These are phyloP conservation scores for Hydraecia micacea DNA, from an alignment of 2,888 invertebrate species.

Conservation along the genomic window DNA sequence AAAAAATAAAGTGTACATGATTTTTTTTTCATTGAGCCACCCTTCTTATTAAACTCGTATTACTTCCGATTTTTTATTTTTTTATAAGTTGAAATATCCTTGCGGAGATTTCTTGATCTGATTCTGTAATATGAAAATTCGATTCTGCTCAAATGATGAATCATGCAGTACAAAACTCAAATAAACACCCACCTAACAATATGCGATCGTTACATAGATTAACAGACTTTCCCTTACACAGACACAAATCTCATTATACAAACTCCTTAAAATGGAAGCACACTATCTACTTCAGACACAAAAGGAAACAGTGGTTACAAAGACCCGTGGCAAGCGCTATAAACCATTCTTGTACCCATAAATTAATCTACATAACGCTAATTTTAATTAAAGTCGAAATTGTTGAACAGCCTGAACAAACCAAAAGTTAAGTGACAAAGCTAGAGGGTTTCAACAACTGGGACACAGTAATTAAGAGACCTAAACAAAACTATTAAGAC, in stretches of 20 bases:
- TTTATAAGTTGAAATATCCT: not conserved
- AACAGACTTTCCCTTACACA: constrained; percentile 9
- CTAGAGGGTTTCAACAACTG: constrained; percentile 55
- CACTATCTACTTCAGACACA: constrained; percentile 9
- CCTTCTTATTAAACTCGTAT: not conserved
- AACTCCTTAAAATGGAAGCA: not conserved
- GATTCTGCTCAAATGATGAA: not conserved
- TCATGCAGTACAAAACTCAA: not conserved
- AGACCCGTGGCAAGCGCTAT: not conserved
- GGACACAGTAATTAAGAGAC: constrained; percentile 66
- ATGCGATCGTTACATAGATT: not conserved
- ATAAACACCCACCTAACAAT: not conserved
- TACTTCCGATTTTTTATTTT: not conserved
- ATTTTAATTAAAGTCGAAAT: constrained; percentile 53
- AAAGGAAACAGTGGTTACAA: constrained; percentile 25
- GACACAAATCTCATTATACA: constrained; percentile 32
- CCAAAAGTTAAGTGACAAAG: constrained; percentile 53
- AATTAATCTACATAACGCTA: constrained; percentile 45
- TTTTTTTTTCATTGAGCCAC: not conserved
- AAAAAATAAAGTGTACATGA: not conserved
- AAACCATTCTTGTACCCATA: constrained; percentile 31
- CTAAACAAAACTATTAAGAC: constrained; percentile 68
- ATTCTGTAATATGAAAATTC: not conserved
- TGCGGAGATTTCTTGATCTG: not conserved
- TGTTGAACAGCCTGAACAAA: constrained; percentile 43